phyloP scores from a whole-genome alignment of 64 coral and sea anemone genomes.

The Actinia tenebrosa region DNA sequence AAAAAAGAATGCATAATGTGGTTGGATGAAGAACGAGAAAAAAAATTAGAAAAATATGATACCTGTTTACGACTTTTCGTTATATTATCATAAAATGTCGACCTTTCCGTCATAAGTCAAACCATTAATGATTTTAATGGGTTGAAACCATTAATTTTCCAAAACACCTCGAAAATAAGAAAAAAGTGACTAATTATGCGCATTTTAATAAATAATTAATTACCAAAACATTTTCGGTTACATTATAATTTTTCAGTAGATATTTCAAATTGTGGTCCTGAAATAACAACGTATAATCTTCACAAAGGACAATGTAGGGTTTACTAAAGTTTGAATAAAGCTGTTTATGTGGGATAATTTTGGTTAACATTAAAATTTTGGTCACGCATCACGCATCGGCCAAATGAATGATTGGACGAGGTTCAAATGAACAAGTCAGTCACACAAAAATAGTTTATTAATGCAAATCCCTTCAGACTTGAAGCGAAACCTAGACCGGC shows the following conservation, averaged over 20 bases:
- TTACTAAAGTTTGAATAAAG: neutral
- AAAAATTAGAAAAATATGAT: neutral
- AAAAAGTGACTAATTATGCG: neutral
- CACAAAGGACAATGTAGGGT: neutral
- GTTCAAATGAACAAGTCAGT: conserved; percentile 1
- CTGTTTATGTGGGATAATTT: neutral
- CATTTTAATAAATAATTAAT: neutral
- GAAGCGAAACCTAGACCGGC: neutral
- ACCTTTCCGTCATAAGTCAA: neutral
- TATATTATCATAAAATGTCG: too few species aligned
- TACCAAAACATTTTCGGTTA: neutral
- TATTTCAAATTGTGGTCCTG: neutral
- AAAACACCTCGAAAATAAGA: neutral
- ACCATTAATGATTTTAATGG: neutral
- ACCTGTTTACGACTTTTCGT: neutral
- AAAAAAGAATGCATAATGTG: neutral
- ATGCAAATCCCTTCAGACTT: neutral
- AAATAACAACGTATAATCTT: neutral
- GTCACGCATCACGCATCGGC: neutral
- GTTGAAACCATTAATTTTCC: neutral
- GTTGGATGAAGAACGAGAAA: neutral
- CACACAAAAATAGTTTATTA: neutral
- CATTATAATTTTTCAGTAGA: neutral
- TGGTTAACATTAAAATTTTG: neutral
- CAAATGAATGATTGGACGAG: neutral